Evolutionary conservation across 2,113 vertebrate species (phyloP), one percentile per base, ranked within the genome.

Genomic region (Apaloderma vittatum): DNA sequence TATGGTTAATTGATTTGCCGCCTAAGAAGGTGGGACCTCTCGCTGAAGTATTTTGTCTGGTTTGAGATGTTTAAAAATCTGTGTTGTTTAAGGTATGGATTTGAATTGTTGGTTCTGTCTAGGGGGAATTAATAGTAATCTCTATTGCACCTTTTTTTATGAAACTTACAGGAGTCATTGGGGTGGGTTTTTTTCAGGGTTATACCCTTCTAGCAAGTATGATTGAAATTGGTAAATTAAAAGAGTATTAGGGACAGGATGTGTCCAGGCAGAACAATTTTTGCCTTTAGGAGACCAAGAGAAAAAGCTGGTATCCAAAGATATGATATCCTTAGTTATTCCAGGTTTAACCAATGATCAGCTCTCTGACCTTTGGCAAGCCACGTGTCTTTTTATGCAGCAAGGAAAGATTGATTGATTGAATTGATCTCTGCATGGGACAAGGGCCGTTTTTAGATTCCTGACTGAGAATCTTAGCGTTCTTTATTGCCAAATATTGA

Each of bases 321-420:
- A 16, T 4, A 57, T 36, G 15, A 34, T 77, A 80, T 72, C 30
- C 34, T 93, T 78, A 75, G 26, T 85, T 92, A 84, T 74, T 94
- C 57, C 70, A 76, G 61, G 11, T 78, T 94, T 84, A 91, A 29
- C 24, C 59, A 84, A 27, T 46, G 20, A 63, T 92, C 94, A 94
- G 40, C 52, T 90, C 58, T 72, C 3, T 81, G 84, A 89, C 89
- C 89, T 96, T 93, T 91, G 91, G 65, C 84, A 94, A 95, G 79
- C 70, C 34, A 54, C 80, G 81, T 89, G 62, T 59, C 70, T 92
- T 65, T 74, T 88, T 68, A 71, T 82, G 62, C 70, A 37, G 57
- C 75, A 87, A 55, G 45, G 73, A 95, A 90, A 85, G 75, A 75
- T 4, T 3, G 6, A 75, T 55, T 70, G 84, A 87, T 75, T 59